Conservation (phyloP, 2,888 invertebrate species). For the Rambutsinella grinnellia region DNA sequence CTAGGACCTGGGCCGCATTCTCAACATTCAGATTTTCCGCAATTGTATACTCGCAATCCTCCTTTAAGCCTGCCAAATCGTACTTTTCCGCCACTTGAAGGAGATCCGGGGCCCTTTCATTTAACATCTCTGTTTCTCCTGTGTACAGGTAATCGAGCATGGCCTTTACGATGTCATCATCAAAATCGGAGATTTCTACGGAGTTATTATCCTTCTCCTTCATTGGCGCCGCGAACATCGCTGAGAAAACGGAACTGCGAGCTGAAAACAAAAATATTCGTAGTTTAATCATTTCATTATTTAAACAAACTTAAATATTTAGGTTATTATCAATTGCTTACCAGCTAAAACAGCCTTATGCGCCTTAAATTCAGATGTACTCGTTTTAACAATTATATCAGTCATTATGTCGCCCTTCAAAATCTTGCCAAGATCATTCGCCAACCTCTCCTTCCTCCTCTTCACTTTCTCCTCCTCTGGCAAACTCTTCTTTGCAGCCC, state of each 20-base stretch:
- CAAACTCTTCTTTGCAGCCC: conserved; percentile 46
- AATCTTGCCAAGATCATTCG: conserved; percentile 45
- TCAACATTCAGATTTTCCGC: conserved; percentile 60
- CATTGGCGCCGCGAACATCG: conserved; percentile 62
- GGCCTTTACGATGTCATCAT: conserved; percentile 60
- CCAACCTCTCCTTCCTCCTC: conserved; percentile 41
- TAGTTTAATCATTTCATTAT: not conserved
- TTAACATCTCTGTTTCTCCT: conserved; percentile 56
- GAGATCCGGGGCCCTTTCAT: conserved; percentile 60
- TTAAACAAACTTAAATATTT: not conserved
- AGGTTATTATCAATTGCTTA: conserved; percentile 19
- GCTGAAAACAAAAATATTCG: conserved; percentile 38
- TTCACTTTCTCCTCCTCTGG: conserved; percentile 54
- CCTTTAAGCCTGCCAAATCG: conserved; percentile 60
- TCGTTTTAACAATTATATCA: conserved; percentile 54
- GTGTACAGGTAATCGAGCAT: conserved; percentile 63
- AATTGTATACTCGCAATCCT: conserved; percentile 62
- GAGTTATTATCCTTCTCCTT: conserved; percentile 52
- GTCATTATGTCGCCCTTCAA: conserved; percentile 43
- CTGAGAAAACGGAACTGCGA: conserved; percentile 62
- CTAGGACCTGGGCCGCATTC: conserved; percentile 61
- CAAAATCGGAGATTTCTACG: conserved; percentile 63
- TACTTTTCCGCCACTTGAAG: conserved; percentile 65
- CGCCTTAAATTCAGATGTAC: conserved; percentile 53
- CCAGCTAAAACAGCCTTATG: conserved; percentile 64